Evolutionary conservation across 2,113 vertebrate species (phyloP).

Genomic region (Bubo bubo): DNA sequence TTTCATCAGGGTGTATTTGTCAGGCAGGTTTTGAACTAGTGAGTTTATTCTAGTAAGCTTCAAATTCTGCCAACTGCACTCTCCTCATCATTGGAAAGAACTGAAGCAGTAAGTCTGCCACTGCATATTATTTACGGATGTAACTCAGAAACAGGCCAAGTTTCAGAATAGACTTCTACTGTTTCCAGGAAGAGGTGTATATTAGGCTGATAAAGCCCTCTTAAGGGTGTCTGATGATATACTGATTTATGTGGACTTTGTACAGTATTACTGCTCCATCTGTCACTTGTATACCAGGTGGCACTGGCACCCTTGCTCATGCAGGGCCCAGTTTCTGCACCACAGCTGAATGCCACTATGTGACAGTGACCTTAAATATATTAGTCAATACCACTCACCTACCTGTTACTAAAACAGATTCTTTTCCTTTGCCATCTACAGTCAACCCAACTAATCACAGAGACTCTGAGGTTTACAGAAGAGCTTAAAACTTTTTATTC

Average conservation of each 20-base stretch:
- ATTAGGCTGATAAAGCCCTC: neutral
- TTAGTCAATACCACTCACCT: neutral
- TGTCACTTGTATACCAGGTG: neutral
- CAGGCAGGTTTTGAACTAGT: neutral
- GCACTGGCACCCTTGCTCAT: neutral
- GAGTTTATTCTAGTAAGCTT: neutral
- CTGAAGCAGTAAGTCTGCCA: neutral
- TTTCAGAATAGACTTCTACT: neutral
- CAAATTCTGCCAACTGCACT: neutral
- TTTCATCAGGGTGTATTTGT: neutral
- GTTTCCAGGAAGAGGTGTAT: neutral
- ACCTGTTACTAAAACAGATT: neutral
- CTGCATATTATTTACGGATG: neutral
- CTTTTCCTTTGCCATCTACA: neutral
- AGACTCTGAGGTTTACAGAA: neutral
- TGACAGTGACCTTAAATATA: neutral
- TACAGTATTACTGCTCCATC: neutral
- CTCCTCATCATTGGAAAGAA: neutral
- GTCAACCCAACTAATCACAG: neutral
- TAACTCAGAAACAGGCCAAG: neutral
- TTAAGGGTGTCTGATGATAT: constrained; percentile 5
- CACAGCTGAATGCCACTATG: neutral
- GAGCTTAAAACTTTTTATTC: neutral
- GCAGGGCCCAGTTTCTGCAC: neutral
- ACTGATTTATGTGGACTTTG: neutral